Percentiles rank a stretch among this genome's conserved stretches.
These are phyloP conservation scores for Nasonia longicornis DNA, from an alignment of 1,140 invertebrate species.

Conservation along the genomic window DNA sequence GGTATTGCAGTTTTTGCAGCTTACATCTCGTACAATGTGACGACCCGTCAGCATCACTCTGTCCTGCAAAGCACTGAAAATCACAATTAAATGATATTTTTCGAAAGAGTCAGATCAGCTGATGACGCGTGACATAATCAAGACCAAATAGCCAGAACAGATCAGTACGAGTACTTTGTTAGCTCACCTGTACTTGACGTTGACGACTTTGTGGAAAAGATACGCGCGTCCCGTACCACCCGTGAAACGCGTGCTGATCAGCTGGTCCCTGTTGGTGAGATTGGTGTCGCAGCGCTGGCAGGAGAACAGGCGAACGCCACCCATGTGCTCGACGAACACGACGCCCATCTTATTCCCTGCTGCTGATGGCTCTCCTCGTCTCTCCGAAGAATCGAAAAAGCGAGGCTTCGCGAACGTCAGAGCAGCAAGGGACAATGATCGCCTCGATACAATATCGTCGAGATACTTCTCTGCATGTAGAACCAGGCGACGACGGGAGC, in stretches of 20 bases:
- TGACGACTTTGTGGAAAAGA: constrained; percentile 93
- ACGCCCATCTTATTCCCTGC: constrained; percentile 81
- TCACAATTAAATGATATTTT: constrained; percentile 17
- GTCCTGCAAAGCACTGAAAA: constrained; percentile 87
- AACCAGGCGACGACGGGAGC: background rate
- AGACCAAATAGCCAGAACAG: background rate
- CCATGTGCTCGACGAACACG: constrained; percentile 94
- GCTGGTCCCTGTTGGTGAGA: constrained; percentile 91
- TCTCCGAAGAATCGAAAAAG: constrained; percentile 11
- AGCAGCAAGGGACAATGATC: background rate
- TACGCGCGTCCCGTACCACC: constrained; percentile 97
- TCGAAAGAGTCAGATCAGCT: background rate
- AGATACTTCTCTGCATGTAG: constrained; percentile 7
- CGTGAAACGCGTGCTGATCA: constrained; percentile 96
- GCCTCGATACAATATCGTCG: background rate
- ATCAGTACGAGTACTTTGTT: background rate
- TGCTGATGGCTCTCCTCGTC: background rate
- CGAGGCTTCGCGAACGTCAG: background rate
- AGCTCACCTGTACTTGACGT: constrained; percentile 83
- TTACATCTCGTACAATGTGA: constrained; percentile 86
- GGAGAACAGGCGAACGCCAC: constrained; percentile 91
- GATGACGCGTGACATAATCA: background rate
- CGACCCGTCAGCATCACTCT: constrained; percentile 94
- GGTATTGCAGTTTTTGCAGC: constrained; percentile 53
- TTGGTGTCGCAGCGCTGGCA: constrained; percentile 96